These are phyloP conservation scores for Palloptera scutellata DNA, from an alignment of 2,888 invertebrate species.

Conservation along the genomic window DNA sequence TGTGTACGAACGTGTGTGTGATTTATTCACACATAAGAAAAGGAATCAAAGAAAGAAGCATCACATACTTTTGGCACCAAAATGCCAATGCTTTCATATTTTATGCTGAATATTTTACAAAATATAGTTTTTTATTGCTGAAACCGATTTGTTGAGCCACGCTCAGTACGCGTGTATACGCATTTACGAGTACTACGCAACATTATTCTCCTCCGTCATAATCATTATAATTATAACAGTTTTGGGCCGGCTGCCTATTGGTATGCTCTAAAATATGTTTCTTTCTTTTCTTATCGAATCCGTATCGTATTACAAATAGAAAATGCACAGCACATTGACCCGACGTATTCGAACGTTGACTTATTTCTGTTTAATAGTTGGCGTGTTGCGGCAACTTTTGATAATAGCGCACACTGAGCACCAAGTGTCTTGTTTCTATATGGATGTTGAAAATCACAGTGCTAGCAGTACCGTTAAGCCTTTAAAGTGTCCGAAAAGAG, in stretches of 20 bases:
- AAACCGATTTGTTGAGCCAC: conserved; percentile 1
- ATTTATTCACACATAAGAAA: no score
- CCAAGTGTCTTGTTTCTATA: neutral
- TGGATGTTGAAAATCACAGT: conserved; percentile 3
- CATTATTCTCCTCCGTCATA: neutral
- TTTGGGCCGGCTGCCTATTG: conserved; percentile 4
- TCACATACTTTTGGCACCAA: conserved; percentile 26
- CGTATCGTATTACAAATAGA: neutral
- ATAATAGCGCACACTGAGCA: conserved; percentile 30
- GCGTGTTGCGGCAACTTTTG: conserved; percentile 47
- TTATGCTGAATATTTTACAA: neutral
- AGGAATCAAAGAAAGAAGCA: neutral
- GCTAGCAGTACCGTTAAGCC: neutral
- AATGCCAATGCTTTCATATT: conserved; percentile 1
- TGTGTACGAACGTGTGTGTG: neutral
- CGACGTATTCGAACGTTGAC: conserved; percentile 60
- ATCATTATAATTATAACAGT: neutral
- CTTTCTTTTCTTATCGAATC: no score
- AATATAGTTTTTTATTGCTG: neutral
- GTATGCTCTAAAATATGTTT: neutral
- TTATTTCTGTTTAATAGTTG: conserved; percentile 54
- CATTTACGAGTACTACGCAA: neutral
- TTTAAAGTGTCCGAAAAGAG: neutral
- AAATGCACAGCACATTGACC: conserved; percentile 54
- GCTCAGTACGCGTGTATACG: neutral